A percentile compares a stretch with the other conserved stretches of the same genome.
phyloP scores from a whole-genome alignment of 2,888 invertebrate species.

The Plebejus melissa region DNA sequence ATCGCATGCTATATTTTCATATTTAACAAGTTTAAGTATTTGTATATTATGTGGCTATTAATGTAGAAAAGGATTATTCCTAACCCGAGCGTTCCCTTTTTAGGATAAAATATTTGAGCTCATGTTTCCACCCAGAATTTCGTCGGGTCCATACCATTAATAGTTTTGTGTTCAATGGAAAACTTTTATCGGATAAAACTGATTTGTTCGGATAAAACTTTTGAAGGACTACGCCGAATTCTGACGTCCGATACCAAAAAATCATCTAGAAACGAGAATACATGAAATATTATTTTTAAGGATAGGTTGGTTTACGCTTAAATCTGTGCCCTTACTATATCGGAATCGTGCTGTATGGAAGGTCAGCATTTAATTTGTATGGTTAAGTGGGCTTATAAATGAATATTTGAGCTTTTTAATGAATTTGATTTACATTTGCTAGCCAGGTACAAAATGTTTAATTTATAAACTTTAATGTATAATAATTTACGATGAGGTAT shows the following conservation, averaged over 20 bases:
- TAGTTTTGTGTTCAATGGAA: neutral
- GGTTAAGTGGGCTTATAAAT: no score
- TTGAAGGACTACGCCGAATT: neutral
- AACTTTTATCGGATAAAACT: conserved; percentile 13
- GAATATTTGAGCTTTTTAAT: no score
- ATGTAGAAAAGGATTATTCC: neutral
- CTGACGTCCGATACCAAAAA: neutral
- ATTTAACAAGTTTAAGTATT: no score
- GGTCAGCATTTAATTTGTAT: no score
- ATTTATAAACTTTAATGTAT: neutral
- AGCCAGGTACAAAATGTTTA: neutral
- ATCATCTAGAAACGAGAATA: neutral
- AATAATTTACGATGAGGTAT: neutral
- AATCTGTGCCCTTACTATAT: no score
- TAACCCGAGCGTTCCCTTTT: neutral
- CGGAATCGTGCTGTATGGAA: no score
- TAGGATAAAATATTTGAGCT: neutral
- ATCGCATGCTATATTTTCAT: no score
- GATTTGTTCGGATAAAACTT: conserved; percentile 6
- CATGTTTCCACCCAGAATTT: neutral
- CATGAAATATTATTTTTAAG: neutral
- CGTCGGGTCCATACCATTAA: neutral
- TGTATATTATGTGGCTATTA: no score
- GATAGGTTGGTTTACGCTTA: no score
- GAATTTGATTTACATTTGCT: neutral